Evolutionary conservation across 2,797 vertebrate genomes (phyloP), one percentile per base, ranked within the genome.

Genomic region (Myripristis jacobus): DNA sequence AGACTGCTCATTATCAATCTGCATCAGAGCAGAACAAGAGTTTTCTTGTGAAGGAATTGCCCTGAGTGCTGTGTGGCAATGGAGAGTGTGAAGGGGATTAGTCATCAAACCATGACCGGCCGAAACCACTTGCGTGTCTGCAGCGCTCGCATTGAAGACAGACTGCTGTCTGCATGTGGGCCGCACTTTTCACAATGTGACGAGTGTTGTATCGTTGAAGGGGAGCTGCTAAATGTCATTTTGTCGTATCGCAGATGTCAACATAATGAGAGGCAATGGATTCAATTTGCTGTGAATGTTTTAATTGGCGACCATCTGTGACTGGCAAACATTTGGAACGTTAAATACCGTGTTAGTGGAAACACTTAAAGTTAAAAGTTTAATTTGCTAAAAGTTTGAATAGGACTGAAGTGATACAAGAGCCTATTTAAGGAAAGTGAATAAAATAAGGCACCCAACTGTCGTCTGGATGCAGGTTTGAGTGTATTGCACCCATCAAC

Each of bases 211-310:
- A 84, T 88, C 79, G 88, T 70, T 58, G 46, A 67, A 74, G 73
- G 44, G 67, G 78, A 88, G 78, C 77, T 61, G 87, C 87, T 89
- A 93, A 92, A 94, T 92, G 91, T 89, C 91, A 90, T 75, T 85
- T 89, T 84, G 84, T 83, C 84, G 85, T 88, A 84, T 85, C 88
- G 50, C 91, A 92, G 89, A 92, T 93, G 92, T 86, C 90, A 73
- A 71, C 18, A 29, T 80, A 76, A 92, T 62, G 54, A 85, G 77
- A 79, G 75, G 84, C 79, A 74, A 82, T 79, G 16, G 80, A 90
- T 84, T 83, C 21, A 38, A 65, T 87, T 83, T 70, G 81, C 84
- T 80, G 83, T 54, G 78, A 89, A 87, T 69, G 68, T 85, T 86
- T 83, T 78, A 83, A 88, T 60, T 64, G 70, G 70, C 51, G 58